These are phyloP conservation scores for Odontophorus gujanensis DNA, from an alignment of 2,113 vertebrate species.

Conservation along the genomic window DNA sequence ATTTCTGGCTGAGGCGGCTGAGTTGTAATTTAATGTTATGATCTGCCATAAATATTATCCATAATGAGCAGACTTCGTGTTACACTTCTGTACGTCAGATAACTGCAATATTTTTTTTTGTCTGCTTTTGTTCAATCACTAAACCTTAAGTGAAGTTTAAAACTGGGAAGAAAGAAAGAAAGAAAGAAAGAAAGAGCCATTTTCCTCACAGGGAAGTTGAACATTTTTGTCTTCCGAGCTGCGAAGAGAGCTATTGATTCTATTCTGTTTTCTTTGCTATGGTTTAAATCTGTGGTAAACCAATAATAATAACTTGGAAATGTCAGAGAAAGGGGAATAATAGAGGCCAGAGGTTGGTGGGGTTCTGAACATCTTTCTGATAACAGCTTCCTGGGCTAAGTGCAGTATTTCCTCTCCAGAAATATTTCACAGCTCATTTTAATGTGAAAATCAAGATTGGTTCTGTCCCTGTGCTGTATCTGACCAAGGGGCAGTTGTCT, in stretches of 20 bases:
- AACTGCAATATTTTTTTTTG: slow-evolving; percentile 62
- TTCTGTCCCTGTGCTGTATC: neutral
- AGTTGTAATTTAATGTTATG: slow-evolving; percentile 85
- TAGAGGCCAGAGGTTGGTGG: neutral
- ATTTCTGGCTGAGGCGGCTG: slow-evolving; percentile 75
- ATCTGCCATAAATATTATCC: slow-evolving; percentile 82
- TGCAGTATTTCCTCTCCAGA: neutral
- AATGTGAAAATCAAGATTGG: neutral
- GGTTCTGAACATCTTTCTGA: neutral
- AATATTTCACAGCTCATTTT: accelerated
- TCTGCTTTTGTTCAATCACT: slow-evolving; percentile 75
- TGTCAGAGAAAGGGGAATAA: neutral
- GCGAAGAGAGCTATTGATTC: slow-evolving; percentile 1
- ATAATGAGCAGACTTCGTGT: slow-evolving; percentile 80
- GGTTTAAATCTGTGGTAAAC: slow-evolving; percentile 5
- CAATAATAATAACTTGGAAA: neutral
- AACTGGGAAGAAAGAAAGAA: slow-evolving; percentile 40
- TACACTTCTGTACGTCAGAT: slow-evolving; percentile 80
- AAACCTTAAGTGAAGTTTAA: slow-evolving; percentile 61
- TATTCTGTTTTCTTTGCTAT: slow-evolving; percentile 24
- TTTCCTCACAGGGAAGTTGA: neutral
- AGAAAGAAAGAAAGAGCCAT: neutral
- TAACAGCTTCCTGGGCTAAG: neutral
- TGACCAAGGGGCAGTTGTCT: neutral
- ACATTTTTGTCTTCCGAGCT: neutral